Evolutionary conservation across 2,113 vertebrate species (phyloP).

Genomic region (Menura novaehollandiae): DNA sequence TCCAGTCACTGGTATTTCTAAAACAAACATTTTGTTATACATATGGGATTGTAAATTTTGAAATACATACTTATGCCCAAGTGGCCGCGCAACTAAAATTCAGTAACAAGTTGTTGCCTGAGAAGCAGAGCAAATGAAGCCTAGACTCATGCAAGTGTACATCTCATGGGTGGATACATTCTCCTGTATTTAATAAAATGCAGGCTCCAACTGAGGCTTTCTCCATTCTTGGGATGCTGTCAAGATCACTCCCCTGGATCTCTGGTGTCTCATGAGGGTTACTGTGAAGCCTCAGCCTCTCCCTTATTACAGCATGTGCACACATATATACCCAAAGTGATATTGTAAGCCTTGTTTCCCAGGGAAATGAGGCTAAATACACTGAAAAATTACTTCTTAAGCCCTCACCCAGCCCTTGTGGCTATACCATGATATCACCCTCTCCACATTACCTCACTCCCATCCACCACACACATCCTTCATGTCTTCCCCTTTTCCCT

Average conservation of each 20-base stretch:
- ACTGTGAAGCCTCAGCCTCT: background rate
- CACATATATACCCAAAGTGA: background rate
- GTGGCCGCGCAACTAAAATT: background rate
- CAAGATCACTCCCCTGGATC: background rate
- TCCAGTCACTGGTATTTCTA: background rate
- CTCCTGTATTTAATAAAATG: background rate
- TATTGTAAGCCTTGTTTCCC: background rate
- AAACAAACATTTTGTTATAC: background rate
- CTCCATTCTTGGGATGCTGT: background rate
- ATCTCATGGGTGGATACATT: background rate
- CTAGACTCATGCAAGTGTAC: background rate
- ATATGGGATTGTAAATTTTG: background rate
- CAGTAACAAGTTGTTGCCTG: background rate
- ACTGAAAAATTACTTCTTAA: background rate
- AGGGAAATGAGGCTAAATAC: background rate
- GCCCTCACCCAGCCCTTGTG: background rate
- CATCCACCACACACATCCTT: background rate
- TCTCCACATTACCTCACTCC: slow-evolving; percentile 37
- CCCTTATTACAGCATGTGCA: slow-evolving; percentile 13
- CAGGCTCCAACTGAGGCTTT: background rate
- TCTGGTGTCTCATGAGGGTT: background rate
- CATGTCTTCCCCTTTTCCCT: background rate
- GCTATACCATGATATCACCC: slow-evolving; percentile 33
- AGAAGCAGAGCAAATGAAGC: background rate
- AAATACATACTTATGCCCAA: background rate